phyloP scores from a whole-genome alignment of 2,888 invertebrate genomes.

The Cetonia aurata region DNA sequence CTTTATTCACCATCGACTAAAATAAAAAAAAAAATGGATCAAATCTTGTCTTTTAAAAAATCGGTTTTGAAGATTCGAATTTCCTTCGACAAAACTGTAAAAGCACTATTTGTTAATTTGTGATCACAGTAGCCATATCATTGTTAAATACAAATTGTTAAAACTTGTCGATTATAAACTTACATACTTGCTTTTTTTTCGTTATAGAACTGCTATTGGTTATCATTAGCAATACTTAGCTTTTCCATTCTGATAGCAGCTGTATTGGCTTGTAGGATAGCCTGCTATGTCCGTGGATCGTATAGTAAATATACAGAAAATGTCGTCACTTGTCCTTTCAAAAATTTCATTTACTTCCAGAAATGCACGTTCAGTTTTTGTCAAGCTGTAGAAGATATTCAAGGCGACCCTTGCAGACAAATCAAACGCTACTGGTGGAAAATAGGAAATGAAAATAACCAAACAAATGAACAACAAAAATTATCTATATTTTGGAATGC shows the following conservation, averaged over 20 bases:
- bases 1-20: too few relatives aligned
- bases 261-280: constrained; percentile 45
- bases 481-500: constrained; percentile 43
- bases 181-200: not conserved
- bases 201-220: constrained; percentile 45
- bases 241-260: constrained; percentile 44
- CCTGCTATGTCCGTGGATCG: constrained; percentile 46
- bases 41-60: too few relatives aligned
- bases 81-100: too few relatives aligned
- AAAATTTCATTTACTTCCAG: constrained; percentile 6
- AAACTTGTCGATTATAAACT: too few relatives aligned
- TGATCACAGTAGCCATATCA: too few relatives aligned
- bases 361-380: not conserved
- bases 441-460: not conserved
- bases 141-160: too few relatives aligned
- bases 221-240: constrained; percentile 46
- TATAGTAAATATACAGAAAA: constrained; percentile 43
- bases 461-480: constrained; percentile 36
- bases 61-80: too few relatives aligned
- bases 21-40: too few relatives aligned
- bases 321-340: not conserved
- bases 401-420: not conserved
- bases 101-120: too few relatives aligned
- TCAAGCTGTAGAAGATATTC: constrained; percentile 12
- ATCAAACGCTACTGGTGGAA: not conserved